These are phyloP conservation scores for Limonius californicus DNA, from an alignment of 1,140 invertebrate species.

Conservation along the genomic window DNA sequence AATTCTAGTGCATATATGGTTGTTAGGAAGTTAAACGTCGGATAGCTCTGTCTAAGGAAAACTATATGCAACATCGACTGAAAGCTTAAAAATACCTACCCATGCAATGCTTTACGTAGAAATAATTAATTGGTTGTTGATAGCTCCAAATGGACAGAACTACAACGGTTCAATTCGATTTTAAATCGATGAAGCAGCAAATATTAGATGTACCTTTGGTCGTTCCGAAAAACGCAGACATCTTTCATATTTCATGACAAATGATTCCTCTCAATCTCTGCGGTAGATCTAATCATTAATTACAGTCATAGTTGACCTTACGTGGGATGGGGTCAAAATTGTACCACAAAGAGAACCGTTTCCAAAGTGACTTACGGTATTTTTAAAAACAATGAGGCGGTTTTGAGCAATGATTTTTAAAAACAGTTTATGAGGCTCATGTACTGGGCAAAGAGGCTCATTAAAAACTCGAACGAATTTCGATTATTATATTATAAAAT, in stretches of 20 bases:
- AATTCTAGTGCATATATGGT: neutral
- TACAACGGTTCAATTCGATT: too few relatives aligned
- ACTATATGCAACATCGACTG: neutral
- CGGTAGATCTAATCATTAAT: conserved; percentile 1
- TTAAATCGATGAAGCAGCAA: neutral
- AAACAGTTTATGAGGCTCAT: too few relatives aligned
- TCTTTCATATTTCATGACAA: neutral
- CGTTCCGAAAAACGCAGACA: neutral
- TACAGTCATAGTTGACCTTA: neutral
- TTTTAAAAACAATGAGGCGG: neutral
- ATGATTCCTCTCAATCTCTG: neutral
- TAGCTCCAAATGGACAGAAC: neutral
- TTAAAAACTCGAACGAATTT: too few relatives aligned
- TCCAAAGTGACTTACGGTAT: neutral
- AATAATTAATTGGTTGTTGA: neutral
- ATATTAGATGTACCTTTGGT: neutral
- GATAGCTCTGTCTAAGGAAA: too few relatives aligned
- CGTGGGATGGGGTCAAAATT: neutral
- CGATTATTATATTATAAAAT: too few relatives aligned
- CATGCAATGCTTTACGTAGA: neutral
- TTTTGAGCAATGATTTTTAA: too few relatives aligned
- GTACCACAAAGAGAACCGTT: neutral
- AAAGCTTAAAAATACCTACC: neutral
- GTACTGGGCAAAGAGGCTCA: neutral
- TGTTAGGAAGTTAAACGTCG: neutral